Base-by-base conservation (phyloP, 2,888 invertebrate genomes). In the Oxycera nigricornis region DNA sequence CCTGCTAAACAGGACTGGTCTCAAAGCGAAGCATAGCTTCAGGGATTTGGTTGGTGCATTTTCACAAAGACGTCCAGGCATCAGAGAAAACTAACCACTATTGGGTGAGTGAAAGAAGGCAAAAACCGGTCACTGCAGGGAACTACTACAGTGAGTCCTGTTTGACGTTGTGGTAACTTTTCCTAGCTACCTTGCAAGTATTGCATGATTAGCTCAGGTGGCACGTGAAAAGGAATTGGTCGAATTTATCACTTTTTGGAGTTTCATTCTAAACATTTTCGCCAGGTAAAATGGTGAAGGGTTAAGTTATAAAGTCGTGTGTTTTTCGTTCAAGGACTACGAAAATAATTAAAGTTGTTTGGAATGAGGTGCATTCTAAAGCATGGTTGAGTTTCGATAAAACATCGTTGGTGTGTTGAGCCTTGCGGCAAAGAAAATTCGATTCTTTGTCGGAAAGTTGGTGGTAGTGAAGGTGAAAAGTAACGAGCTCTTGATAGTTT, bases 271-370 rank as follows among this genome's bases (percentile, higher is more conserved):
- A 46, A n/a, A 35, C 11, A 11, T 35, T 11, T 35, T 7, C 35
- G 2, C 46, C 14, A 46, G 46, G 46, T 3, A 3, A 11, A 11
- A 46, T 7, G 14, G 46, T 46, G 46, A 46, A 11, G 4, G 46
- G n/a, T n/a, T n/a, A n/a, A n/a, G n/a, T n/a, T n/a, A n/a, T n/a
- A n/a, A n/a, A n/a, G n/a, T n/a, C n/a, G n/a, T n/a, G n/a, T n/a
- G n/a, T n/a, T 46, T 46, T 46, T 46, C 17, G 14, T 17, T 17
- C 14, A 17, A 46, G 46, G 46, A 14, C 11, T n/a, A 46, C 46
- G 46, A 17, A 46, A 46, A 46, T 46, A 46, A 46, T 46, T 46
- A 46, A 46, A 46, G 46, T 46, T 46, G 46, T 46, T 46, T 46
- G 6, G 3, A 46, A 46, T 17, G 46, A 46, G 14, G n/a, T n/a